phyloP scores from a whole-genome alignment of 2,888 invertebrate genomes.

The Clepsis dumicolana region DNA sequence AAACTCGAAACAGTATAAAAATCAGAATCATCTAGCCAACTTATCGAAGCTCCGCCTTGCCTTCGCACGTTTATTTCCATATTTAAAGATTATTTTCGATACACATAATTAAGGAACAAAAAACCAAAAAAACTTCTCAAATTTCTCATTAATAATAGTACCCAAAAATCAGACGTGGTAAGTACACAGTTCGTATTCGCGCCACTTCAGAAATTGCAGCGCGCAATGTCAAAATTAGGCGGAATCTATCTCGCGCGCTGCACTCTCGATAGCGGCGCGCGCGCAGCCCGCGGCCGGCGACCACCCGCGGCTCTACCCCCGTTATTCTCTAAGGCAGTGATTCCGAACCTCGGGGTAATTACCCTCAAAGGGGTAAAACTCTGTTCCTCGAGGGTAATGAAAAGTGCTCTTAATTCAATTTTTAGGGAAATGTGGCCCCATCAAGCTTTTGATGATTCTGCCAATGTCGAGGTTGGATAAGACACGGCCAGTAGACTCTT shows the following conservation, averaged over 20 bases:
- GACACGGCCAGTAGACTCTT: no score
- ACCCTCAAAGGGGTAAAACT: no score
- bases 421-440: no score
- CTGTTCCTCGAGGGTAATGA: no score
- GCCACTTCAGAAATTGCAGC: constrained; percentile 82
- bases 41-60: constrained; percentile 68
- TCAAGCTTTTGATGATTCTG: no score
- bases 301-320: constrained; percentile 46
- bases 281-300: constrained; percentile 51
- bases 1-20: constrained; percentile 77
- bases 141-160: constrained; percentile 70
- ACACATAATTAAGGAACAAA: constrained; percentile 86
- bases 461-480: no score
- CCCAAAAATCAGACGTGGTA: constrained; percentile 75
- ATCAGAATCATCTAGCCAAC: constrained; percentile 75
- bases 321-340: no score
- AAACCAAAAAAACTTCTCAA: constrained; percentile 77
- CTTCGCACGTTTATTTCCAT: constrained; percentile 78
- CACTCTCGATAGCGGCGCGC: constrained; percentile 77
- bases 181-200: constrained; percentile 76
- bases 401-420: no score
- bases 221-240: constrained; percentile 83
- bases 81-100: constrained; percentile 81
- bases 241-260: constrained; percentile 81
- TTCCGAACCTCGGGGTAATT: no score